These are phyloP conservation scores for Leptinotarsa rubiginosa DNA, from an alignment of 2,888 invertebrate species.

Conservation along the genomic window DNA sequence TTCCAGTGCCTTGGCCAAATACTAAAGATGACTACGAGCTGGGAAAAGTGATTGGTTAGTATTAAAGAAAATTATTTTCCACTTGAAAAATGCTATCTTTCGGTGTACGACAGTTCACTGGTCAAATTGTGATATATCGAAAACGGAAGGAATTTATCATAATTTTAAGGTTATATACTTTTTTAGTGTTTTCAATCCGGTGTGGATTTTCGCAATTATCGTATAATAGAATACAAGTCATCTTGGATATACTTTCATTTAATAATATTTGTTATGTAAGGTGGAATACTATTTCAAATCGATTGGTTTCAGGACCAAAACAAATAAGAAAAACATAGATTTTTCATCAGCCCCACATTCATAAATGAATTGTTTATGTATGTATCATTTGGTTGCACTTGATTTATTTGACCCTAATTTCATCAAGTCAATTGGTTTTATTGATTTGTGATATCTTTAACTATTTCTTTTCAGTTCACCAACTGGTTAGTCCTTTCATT, in stretches of 20 bases:
- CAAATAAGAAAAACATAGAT: not conserved
- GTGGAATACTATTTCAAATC: not conserved
- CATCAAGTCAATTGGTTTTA: constrained; percentile 56
- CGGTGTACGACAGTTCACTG: constrained; percentile 24
- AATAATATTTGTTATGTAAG: not conserved
- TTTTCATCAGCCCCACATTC: not conserved
- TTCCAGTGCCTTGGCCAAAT: constrained; percentile 82
- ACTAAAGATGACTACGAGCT: constrained; percentile 92
- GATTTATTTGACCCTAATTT: constrained; percentile 52
- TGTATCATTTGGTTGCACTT: constrained; percentile 35
- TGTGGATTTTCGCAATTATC: constrained; percentile 49
- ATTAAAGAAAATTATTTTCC: constrained; percentile 49
- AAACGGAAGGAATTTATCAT: constrained; percentile 19
- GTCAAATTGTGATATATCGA: constrained; percentile 32
- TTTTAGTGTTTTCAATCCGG: constrained; percentile 62
- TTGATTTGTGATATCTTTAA: constrained; percentile 16
- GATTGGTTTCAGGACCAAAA: not conserved
- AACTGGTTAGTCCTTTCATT: not conserved
- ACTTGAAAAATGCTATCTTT: constrained; percentile 26
- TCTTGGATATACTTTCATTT: constrained; percentile 26
- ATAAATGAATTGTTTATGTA: constrained; percentile 47
- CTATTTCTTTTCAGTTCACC: not conserved
- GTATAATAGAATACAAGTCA: constrained; percentile 35
- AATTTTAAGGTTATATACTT: constrained; percentile 61
- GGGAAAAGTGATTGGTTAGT: constrained; percentile 91